Conservation (phyloP, 2,888 invertebrate species). For the Cerceris rybyensis region DNA sequence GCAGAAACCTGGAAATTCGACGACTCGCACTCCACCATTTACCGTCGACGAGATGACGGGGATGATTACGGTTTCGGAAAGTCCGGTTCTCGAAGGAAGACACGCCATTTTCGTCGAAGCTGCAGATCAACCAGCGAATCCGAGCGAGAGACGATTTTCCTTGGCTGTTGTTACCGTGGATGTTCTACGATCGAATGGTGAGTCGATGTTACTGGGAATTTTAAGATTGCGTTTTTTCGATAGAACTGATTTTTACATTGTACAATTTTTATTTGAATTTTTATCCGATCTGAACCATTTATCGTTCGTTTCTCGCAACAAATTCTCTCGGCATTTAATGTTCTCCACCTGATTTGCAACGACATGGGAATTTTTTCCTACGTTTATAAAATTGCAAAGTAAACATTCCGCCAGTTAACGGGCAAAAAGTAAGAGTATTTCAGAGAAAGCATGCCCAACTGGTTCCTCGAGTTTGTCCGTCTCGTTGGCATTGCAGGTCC, state of each 20-base stretch:
- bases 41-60: slow-evolving; percentile 89
- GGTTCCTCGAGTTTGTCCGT: neutral
- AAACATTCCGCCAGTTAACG: no score
- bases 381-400: no score
- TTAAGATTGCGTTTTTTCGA: neutral
- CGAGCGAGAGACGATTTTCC: slow-evolving; percentile 91
- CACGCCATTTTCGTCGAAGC: slow-evolving; percentile 93
- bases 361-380: no score
- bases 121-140: slow-evolving; percentile 91
- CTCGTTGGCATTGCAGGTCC: slow-evolving; percentile 78
- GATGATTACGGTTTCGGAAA: slow-evolving; percentile 85
- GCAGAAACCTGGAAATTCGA: slow-evolving; percentile 87
- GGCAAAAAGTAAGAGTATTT: no score
- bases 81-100: slow-evolving; percentile 87
- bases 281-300: no score
- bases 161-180: slow-evolving; percentile 93
- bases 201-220: slow-evolving; percentile 24
- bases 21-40: slow-evolving; percentile 87
- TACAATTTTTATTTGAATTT: neutral
- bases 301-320: neutral
- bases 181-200: slow-evolving; percentile 84
- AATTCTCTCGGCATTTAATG: neutral
- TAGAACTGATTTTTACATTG: neutral
- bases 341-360: no score
- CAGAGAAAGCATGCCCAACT: neutral